These are phyloP conservation scores for Psilopsiagon aurifrons DNA, from an alignment of 2,113 vertebrate species.

Conservation along the genomic window DNA sequence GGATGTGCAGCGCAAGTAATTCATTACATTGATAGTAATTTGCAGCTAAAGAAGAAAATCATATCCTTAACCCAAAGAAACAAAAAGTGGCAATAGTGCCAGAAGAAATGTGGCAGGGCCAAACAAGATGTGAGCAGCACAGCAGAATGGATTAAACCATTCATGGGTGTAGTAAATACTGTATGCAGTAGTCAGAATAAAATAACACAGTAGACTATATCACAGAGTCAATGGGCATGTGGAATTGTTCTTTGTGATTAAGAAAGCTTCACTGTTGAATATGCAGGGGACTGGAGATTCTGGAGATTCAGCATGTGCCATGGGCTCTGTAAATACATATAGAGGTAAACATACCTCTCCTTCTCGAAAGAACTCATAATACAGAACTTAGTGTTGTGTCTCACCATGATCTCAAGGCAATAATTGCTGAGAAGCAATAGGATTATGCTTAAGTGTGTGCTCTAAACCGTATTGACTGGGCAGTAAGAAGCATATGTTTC, in stretches of 20 bases:
- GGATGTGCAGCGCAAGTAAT: not conserved
- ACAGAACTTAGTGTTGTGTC: not conserved
- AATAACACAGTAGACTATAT: not conserved
- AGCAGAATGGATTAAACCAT: not conserved
- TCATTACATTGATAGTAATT: constrained; percentile 1
- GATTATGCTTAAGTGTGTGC: not conserved
- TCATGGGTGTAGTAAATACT: not conserved
- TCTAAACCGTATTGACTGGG: not conserved
- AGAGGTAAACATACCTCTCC: not conserved
- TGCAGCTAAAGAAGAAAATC: not conserved
- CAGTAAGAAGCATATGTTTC: not conserved
- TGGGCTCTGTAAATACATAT: not conserved
- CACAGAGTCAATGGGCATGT: not conserved
- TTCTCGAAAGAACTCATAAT: not conserved
- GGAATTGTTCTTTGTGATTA: not conserved
- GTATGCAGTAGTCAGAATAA: not conserved
- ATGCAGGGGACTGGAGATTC: not conserved
- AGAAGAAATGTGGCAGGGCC: not conserved
- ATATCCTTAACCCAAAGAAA: not conserved
- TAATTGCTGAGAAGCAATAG: not conserved
- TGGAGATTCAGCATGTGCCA: not conserved
- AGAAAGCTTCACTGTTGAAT: not conserved
- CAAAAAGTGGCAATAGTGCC: not conserved
- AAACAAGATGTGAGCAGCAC: not conserved
- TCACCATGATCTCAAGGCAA: not conserved